Evolutionary conservation across 2,797 vertebrate species (phyloP), one percentile per base, ranked within the genome.

Genomic region (Danio choprae): DNA sequence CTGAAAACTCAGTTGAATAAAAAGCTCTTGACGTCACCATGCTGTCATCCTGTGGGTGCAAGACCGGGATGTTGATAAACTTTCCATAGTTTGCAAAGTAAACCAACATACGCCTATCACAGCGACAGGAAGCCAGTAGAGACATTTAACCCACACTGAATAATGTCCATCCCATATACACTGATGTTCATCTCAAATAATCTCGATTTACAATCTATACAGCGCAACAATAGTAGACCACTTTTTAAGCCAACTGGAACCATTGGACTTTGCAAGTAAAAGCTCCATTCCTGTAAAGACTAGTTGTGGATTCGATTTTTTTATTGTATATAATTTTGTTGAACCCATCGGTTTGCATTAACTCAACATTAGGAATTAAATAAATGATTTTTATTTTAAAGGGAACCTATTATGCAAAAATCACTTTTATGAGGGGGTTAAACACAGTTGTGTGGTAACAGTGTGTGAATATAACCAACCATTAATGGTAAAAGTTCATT

Each of bases 1-100:
- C 92, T 91, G 79, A 43, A 43, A 40, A 73, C 64, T 48, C 36
- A 46, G 74, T 84, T 89, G 86, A 81, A 86, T 83, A 85, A 53
- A 53, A 68, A 13, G 16, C 5, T 78, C 44, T 83, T 87, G 87
- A 89, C 82, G 83, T 91, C 89, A 91, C 50, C 29, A 44, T 6
- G 56, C 18, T 43, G 44, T 72, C 60, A 16, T 59, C 55, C 53
- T n/a, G 71, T 74, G 72, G 58, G 48, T 50, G 9, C 20, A 82
- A 80, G 71, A 85, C 75, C 70, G 55, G 82, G 84, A 82, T 81
- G 74, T 78, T 51, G 74, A 81, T 40, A 58, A 70, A 50, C 68
- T 29, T 64, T 40, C 73, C 68, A 60, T 71, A 53, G 6, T 40
- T 18, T 41, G 46, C 29, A 59, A 71, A 67, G 74, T 69, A 70